Evolutionary conservation across 2,113 vertebrate genomes (phyloP), one percentile per base, ranked within the genome.

Genomic region (Oryzias melastigma): DNA sequence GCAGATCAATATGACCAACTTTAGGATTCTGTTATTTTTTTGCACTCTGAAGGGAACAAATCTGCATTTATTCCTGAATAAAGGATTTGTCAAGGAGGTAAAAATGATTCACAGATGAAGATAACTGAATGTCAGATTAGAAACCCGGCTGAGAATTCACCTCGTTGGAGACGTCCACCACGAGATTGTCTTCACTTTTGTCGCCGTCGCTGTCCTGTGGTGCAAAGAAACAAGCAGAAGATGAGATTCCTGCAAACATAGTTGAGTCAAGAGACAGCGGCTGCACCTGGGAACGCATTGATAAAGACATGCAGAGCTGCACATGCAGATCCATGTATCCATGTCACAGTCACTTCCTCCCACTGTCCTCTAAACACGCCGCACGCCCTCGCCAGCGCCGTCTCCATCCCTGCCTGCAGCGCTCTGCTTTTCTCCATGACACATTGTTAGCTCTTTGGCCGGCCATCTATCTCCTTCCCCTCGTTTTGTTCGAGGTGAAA

Each of bases 101-200:
- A 35, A 12, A 35, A 35, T 12, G 6, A 35, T 35, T 7, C 29
- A 35, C 8, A 35, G 10, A 35, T 35, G 10, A 12, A 8, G 35
- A 35, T 22, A 7, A 27, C 8, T 17, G 19, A 19, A 52, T 52
- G n/a, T 5, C 46, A 58, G 6, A 7, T 42, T 27, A 7, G 5
- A 4, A 27, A 27, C 4, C 25, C 18, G 40, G 5, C n/a, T 18
- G n/a, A 14, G 4, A 15, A 62, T 78, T 62, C 50, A 85, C 88
- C 64, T 89, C 88, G 67, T 89, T 89, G 54, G 88, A 89, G 50
- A 89, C 88, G 29, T 89, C 88, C 65, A 89, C 88, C 1, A 89
- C 86, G 3, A 89, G 85, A 78, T 89, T 89, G 83, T 89, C 88
- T 69, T 89, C 88, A 61, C 88, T 89, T 70, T 89, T 89, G 71